These are phyloP conservation scores for Dexiosoma caninum DNA, from an alignment of 2,888 invertebrate genomes.

Conservation along the genomic window DNA sequence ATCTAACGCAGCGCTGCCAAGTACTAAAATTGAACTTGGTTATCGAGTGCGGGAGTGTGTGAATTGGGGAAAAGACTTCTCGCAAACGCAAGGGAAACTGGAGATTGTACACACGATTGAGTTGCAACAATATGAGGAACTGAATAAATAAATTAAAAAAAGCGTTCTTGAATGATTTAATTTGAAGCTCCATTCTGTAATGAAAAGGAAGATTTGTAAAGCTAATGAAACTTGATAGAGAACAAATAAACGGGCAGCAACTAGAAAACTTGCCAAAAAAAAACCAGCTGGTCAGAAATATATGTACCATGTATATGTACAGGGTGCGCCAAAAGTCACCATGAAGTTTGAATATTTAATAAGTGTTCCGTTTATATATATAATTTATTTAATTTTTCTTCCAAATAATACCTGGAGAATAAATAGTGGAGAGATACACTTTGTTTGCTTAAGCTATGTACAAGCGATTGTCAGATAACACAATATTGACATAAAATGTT, in stretches of 20 bases:
- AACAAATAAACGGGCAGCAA: conserved; percentile 35
- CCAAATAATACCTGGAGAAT: too few relatives aligned
- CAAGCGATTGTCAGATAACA: too few relatives aligned
- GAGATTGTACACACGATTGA: conserved; percentile 63
- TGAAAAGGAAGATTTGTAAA: conserved; percentile 37
- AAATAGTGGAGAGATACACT: too few relatives aligned
- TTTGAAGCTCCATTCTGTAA: conserved; percentile 37
- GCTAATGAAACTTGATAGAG: conserved; percentile 39
- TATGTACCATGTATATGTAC: too few relatives aligned
- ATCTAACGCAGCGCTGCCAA: conserved; percentile 26
- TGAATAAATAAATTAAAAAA: conserved; percentile 26
- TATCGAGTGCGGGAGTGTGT: background rate
- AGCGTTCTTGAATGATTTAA: conserved; percentile 50
- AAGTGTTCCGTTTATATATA: too few relatives aligned
- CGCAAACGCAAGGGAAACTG: conserved; percentile 54
- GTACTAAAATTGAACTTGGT: conserved; percentile 33
- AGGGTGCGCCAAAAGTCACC: too few relatives aligned
- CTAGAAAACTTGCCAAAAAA: conserved; percentile 21
- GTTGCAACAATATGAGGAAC: conserved; percentile 61
- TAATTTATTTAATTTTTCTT: too few relatives aligned
- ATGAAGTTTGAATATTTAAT: too few relatives aligned
- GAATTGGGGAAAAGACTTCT: background rate
- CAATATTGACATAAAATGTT: too few relatives aligned
- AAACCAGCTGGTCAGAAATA: conserved; percentile 42
- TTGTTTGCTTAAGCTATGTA: too few relatives aligned